Evolutionary conservation across 1,140 invertebrate species (phyloP), one percentile per base, ranked within the genome.

Genomic region (Heterodera schachtii): DNA sequence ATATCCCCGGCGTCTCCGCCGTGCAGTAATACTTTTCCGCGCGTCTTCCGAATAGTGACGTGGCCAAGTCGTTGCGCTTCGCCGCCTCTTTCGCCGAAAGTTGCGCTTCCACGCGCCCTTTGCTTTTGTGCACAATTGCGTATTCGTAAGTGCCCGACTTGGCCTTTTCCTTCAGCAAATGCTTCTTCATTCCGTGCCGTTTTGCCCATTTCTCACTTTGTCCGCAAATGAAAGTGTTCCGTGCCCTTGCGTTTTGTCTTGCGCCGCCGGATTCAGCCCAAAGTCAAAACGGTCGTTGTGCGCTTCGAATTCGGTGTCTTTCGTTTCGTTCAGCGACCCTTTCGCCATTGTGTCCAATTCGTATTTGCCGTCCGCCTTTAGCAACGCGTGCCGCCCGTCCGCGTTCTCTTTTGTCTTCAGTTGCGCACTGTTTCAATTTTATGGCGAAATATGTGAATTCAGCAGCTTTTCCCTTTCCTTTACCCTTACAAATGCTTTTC

Each of bases 361-460:
- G 77, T 90, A 89, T 69, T 90, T 82, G 66, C 89, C 89, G 75
- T 89, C 88, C 41, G 88, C 88, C 78, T 89, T 89, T 21, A 89
- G 79, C 21, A 84, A 73, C 16, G 88, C 89, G 71, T 89, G 89
- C 49, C 82, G 76, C 21, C 80, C 83, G 31, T 73, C 84, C 41
- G 84, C 84, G 16, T 83, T 86, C 44, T 86, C 86, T 81, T 89
- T 85, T 7, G 81, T 78, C 46, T 83, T 73, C 3, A 89, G 74
- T 82, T 89, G 88, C 9, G 83, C 88, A 73, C 88, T 89, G 47
- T 74, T 73, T 70, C 31, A 31, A 52, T 52, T 52, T 52, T 52
- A 52, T 8, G 49, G 49, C 6, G 11, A 52, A 52, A 52, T 52
- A 52, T 52, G 49, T 82, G 31, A 1, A n/a, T 67, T 60, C 71